Conservation (phyloP, 2,113 vertebrate species). For the Urocynchramus pylzowi region DNA sequence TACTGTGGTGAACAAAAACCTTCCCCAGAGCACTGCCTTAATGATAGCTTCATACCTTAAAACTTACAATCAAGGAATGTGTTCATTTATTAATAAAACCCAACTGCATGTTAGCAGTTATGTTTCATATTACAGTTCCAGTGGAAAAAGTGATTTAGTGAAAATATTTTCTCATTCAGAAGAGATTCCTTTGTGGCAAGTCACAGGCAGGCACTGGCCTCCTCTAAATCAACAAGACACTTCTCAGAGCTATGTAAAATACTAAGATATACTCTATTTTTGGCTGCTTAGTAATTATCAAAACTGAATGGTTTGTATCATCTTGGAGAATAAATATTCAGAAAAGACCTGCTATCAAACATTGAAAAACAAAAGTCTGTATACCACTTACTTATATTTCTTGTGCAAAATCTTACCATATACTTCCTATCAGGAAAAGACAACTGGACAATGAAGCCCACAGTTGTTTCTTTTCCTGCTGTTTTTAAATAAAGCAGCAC, state of each 20-base stretch:
- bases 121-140: neutral
- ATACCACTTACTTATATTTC: neutral
- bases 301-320: neutral
- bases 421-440: neutral
- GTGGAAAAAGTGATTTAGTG: neutral
- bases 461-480: neutral
- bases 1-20: neutral
- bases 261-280: neutral
- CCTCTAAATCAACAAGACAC: neutral
- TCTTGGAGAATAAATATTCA: neutral
- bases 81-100: neutral
- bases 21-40: neutral
- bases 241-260: neutral
- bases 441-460: neutral
- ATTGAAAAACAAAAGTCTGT: neutral
- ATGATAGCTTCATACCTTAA: neutral
- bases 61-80: neutral
- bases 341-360: neutral
- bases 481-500: neutral
- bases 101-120: neutral
- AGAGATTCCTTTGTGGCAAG: neutral
- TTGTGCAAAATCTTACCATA: neutral
- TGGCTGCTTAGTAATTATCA: neutral
- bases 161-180: neutral
- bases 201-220: neutral